These are phyloP conservation scores for Luffia ferchaultella DNA, from an alignment of 2,888 invertebrate species.

Conservation along the genomic window DNA sequence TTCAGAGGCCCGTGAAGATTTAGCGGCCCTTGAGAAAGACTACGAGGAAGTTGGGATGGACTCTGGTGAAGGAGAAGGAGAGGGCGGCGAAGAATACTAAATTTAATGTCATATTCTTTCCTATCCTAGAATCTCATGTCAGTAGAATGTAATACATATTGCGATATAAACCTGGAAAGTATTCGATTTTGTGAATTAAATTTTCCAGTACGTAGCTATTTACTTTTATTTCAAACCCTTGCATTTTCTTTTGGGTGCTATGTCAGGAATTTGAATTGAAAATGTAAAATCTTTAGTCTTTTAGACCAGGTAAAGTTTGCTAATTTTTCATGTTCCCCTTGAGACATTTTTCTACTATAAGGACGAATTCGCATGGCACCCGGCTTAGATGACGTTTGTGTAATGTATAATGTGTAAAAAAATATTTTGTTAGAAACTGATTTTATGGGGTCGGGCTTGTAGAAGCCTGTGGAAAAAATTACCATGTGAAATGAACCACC, in stretches of 20 bases:
- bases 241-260: neutral
- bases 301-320: too few species aligned
- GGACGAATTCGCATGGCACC: too few species aligned
- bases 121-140: neutral
- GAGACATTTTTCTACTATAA: too few species aligned
- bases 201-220: neutral
- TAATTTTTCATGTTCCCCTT: too few species aligned
- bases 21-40: slow-evolving; percentile 81
- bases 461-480: too few species aligned
- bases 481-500: too few species aligned
- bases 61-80: slow-evolving; percentile 81
- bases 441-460: too few species aligned
- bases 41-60: slow-evolving; percentile 90
- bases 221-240: neutral
- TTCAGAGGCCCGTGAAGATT: slow-evolving; percentile 74
- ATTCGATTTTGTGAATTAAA: neutral
- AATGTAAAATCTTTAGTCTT: too few species aligned
- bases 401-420: too few species aligned
- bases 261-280: neutral
- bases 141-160: neutral
- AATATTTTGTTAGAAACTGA: too few species aligned
- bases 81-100: slow-evolving; percentile 81
- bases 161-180: neutral
- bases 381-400: too few species aligned
- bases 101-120: neutral